Conservation (phyloP, 2,888 invertebrate genomes). For the Unio pictorum region DNA sequence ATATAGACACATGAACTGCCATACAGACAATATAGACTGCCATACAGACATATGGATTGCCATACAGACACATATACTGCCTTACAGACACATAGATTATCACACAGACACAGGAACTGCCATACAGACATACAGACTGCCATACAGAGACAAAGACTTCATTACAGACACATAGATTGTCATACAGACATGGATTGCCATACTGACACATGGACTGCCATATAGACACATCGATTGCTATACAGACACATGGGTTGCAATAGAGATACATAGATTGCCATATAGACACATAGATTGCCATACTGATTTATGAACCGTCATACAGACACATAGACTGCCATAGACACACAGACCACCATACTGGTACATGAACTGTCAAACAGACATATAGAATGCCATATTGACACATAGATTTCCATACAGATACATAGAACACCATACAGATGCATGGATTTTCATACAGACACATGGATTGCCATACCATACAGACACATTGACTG, state of each 20-base stretch:
- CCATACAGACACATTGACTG: background rate
- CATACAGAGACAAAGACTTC: conserved; percentile 3
- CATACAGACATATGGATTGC: too few species aligned
- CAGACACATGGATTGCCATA: background rate
- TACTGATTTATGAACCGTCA: background rate
- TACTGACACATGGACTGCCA: background rate
- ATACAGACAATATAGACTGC: too few species aligned
- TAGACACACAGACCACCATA: background rate
- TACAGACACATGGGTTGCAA: background rate
- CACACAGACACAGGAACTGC: conserved; percentile 1
- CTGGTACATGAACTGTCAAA: background rate
- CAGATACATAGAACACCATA: background rate
- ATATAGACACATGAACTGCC: too few species aligned
- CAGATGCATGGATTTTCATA: background rate
- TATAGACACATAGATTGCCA: background rate
- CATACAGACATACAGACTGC: conserved; percentile 1
- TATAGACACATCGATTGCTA: background rate
- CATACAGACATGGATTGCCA: conserved; percentile 1
- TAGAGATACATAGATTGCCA: background rate
- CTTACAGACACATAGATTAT: background rate
- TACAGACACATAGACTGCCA: background rate
- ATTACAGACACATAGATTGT: conserved; percentile 2
- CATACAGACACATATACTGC: too few species aligned
- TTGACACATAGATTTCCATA: background rate
- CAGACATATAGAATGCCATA: background rate